Base-by-base conservation (phyloP, 2,797 vertebrate species). In the Sebastes matsubarae region DNA sequence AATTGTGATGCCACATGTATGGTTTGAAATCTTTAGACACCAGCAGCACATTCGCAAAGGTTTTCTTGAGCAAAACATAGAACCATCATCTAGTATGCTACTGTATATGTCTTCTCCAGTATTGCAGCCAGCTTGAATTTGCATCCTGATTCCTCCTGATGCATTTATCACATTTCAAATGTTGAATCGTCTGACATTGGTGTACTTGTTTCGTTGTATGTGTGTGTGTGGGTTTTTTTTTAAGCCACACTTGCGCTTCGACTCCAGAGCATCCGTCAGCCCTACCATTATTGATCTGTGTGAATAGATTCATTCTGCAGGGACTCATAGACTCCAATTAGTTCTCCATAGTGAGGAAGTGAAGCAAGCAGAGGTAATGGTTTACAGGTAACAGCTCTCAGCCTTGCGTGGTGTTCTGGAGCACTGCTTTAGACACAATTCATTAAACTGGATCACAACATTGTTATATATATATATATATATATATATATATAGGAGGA, bases 211-310 rank as follows among this genome's bases (percentile, higher is more conserved):
- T 8, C 4, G 20, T 65, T 59, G 13, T 34, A 8, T 38, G 29
- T 36, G 27, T 76, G 65, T 11, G 12, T 20, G 4, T 32, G 7
- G 38, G 5, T 7, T 22, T 14, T 10, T 32, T 10, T 66, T 1
- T 36, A 22, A 36, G 20, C 20, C 68, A 24, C 30, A 25, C 11
- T 32, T 36, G 30, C 3, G 6, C 38, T 74, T 27, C 0, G 14
- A 18, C 74, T 36, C 16, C 2, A 14, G 27, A 24, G n/a, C 36
- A 34, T 52, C 38, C 12, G 4, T 59, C 30, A 70, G 22, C 52
- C n/a, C 72, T 22, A 68, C 72, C 24, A 13, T 76, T 84, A 90
- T 89, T 81, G 84, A 92, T 88, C 73, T 61, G 36, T 12, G 32
- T 54, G 36, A 68, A 89, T 83, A 65, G 83, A 91, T 68, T 60